Evolutionary conservation across 2,797 vertebrate species (phyloP).

Genomic region (Lophotriccus pileatus): DNA sequence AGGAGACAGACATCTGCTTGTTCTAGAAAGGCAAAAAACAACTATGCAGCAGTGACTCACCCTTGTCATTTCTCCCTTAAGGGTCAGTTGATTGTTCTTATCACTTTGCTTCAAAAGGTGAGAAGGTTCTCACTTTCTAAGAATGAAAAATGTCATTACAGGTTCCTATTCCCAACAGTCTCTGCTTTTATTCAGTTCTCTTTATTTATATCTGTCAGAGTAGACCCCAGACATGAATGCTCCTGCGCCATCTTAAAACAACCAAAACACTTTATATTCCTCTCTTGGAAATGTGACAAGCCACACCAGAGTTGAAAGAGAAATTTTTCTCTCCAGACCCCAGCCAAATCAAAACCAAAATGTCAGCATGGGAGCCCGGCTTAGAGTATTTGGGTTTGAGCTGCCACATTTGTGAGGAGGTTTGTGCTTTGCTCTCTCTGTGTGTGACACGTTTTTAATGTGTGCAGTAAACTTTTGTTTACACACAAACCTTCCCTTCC

Average conservation of each 20-base stretch:
- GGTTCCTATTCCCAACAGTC: neutral
- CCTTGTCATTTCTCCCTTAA: neutral
- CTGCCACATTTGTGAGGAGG: neutral
- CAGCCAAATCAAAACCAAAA: neutral
- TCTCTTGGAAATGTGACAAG: neutral
- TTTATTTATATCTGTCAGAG: neutral
- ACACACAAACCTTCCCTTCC: neutral
- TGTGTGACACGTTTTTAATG: neutral
- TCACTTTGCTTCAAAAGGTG: neutral
- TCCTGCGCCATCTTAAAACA: neutral
- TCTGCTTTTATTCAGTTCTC: neutral
- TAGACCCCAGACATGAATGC: rapidly evolving
- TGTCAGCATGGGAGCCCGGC: neutral
- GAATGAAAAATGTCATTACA: neutral
- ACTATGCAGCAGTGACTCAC: neutral
- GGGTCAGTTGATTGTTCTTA: neutral
- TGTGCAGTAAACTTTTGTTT: neutral
- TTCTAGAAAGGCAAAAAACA: neutral
- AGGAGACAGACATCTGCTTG: neutral
- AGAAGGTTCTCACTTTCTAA: neutral
- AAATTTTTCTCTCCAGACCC: neutral
- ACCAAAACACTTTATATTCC: rapidly evolving
- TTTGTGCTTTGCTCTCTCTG: neutral
- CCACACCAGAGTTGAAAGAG: neutral
- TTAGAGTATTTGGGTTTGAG: neutral